Percentiles rank a stretch among this genome's conserved stretches.
Conservation (phyloP, 2,113 vertebrate genomes). For the Eublepharis macularius region DNA sequence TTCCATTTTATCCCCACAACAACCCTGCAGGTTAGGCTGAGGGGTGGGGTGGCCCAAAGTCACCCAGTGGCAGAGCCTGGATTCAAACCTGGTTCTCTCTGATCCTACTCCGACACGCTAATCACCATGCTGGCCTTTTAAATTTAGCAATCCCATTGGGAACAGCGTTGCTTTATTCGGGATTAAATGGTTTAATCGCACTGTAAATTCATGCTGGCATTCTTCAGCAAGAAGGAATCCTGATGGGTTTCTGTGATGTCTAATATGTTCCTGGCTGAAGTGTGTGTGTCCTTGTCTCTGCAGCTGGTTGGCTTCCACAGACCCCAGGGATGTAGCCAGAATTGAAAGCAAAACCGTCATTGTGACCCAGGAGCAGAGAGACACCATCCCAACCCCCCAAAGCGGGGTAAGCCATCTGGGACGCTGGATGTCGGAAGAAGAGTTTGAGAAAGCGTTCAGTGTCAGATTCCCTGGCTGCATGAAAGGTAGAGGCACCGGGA, state of each 20-base stretch:
- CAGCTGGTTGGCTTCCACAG: conserved; percentile 94
- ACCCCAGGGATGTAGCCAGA: conserved; percentile 92
- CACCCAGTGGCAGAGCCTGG: no score
- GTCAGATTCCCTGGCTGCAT: conserved; percentile 93
- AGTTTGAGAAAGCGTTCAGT: conserved; percentile 90
- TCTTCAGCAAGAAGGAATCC: neutral
- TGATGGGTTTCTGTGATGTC: neutral
- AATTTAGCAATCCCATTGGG: no score
- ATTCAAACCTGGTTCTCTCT: no score
- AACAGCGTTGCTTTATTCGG: no score
- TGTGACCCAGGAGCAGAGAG: conserved; percentile 85
- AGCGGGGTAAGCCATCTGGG: conserved; percentile 88
- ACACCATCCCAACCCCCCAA: conserved; percentile 82
- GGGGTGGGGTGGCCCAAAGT: no score
- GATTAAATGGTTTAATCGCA: neutral
- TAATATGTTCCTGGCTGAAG: neutral
- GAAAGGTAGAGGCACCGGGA: conserved; percentile 81
- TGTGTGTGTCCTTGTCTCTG: conserved; percentile 17
- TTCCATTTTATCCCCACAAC: no score
- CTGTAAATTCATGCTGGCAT: neutral
- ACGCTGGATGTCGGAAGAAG: conserved; percentile 91
- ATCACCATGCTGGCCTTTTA: no score
- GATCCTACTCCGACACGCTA: no score
- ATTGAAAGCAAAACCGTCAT: conserved; percentile 96
- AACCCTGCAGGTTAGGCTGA: no score